phyloP scores from a whole-genome alignment of 2,113 vertebrate genomes.

The Neogobius melanostomus region DNA sequence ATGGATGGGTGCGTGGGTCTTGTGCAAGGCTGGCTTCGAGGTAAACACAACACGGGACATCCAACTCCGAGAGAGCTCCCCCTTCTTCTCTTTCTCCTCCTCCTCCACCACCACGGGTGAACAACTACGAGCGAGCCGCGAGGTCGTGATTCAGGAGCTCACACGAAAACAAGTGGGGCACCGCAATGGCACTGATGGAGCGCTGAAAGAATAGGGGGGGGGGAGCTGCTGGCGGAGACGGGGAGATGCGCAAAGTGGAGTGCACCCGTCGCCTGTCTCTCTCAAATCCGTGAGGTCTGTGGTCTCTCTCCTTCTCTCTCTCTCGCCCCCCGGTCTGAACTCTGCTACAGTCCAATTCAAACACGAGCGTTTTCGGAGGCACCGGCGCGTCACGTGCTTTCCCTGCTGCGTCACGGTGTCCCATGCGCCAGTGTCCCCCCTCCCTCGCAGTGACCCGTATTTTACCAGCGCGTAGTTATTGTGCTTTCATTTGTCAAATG shows the following conservation, averaged over 20 bases:
- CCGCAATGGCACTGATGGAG: slow-evolving; percentile 76
- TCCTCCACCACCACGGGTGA: background rate
- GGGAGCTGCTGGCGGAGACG: slow-evolving; percentile 52
- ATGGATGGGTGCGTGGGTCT: too few relatives aligned
- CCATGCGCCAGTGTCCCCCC: background rate
- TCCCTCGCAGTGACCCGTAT: too few relatives aligned
- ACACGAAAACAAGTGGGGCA: slow-evolving; percentile 66
- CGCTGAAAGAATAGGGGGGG: slow-evolving; percentile 34
- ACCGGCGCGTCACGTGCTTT: background rate
- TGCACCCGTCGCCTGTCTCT: too few relatives aligned
- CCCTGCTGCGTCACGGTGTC: background rate
- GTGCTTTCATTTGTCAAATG: too few relatives aligned
- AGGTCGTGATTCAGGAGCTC: slow-evolving; percentile 1
- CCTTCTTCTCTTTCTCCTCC: background rate
- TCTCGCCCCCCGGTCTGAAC: background rate
- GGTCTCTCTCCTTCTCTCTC: too few relatives aligned
- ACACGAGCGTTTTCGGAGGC: background rate
- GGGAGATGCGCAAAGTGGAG: slow-evolving; percentile 16
- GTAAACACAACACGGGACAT: slow-evolving; percentile 45
- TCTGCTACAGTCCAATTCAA: slow-evolving; percentile 6
- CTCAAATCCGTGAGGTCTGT: too few relatives aligned
- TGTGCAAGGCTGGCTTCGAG: slow-evolving; percentile 2
- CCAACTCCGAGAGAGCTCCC: slow-evolving; percentile 26
- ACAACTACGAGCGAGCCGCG: background rate
- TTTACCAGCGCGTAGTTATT: too few relatives aligned